These are phyloP conservation scores for Oryctolagus cuniculus DNA, from an alignment of 2,113 vertebrate genomes.

Conservation along the genomic window DNA sequence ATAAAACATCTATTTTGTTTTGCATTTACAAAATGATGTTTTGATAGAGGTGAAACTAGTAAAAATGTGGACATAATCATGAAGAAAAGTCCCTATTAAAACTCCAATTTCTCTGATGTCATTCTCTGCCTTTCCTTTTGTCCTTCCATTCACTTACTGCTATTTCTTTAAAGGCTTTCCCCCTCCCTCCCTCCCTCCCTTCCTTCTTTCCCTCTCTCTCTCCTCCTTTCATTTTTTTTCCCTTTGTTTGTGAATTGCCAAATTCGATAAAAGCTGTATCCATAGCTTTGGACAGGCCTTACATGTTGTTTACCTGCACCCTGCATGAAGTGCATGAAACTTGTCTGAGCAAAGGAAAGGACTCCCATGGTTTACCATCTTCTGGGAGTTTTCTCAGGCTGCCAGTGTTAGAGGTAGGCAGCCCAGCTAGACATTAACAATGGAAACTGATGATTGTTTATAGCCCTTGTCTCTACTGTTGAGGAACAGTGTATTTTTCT, in stretches of 20 bases:
- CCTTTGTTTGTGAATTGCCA: not conserved
- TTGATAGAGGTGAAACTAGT: not conserved
- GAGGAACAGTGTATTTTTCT: too few species aligned
- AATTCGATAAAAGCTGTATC: not conserved
- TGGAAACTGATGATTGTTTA: too few species aligned
- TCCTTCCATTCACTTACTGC: not conserved
- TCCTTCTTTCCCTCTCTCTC: not conserved
- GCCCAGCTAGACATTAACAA: too few species aligned
- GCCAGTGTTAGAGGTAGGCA: not conserved
- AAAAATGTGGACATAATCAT: not conserved
- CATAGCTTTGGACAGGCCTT: not conserved
- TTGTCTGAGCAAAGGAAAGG: not conserved
- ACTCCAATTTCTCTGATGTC: not conserved
- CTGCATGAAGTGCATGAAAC: not conserved
- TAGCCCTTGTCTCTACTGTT: too few species aligned
- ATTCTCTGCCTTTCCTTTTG: not conserved
- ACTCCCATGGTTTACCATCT: accelerated
- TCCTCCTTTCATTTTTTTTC: not conserved
- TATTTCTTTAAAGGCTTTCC: too few species aligned
- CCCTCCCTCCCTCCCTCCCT: not conserved
- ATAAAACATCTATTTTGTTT: not conserved
- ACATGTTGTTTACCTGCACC: not conserved
- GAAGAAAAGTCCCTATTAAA: not conserved
- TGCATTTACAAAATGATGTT: not conserved
- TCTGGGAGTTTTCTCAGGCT: not conserved